Evolutionary conservation across 2,888 invertebrate genomes (phyloP).

Genomic region (Eupithecia subumbrata): DNA sequence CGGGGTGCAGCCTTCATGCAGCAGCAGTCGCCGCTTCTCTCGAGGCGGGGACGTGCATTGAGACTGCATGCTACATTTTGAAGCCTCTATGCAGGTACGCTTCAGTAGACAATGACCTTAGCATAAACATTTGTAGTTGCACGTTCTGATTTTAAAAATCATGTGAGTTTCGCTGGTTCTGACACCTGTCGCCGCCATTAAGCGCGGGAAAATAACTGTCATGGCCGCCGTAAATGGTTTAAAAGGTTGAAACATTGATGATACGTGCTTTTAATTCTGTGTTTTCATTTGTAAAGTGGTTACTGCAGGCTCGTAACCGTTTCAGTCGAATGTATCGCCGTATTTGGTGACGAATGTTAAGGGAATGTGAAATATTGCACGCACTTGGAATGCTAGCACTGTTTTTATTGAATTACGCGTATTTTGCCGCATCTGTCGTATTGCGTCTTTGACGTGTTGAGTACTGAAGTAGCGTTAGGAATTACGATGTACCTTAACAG

Average conservation of each 20-base stretch:
- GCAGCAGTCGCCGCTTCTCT: constrained; percentile 20
- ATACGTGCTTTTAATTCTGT: constrained; percentile 47
- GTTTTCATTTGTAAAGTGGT: constrained; percentile 52
- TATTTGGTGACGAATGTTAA: constrained; percentile 29
- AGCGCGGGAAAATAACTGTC: constrained; percentile 73
- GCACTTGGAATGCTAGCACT: constrained; percentile 6
- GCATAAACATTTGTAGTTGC: constrained; percentile 17
- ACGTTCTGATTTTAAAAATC: constrained; percentile 14
- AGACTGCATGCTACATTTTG: constrained; percentile 35
- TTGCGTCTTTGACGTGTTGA: constrained; percentile 17
- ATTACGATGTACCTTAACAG: constrained; percentile 7
- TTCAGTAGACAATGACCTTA: constrained; percentile 34
- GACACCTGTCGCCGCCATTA: constrained; percentile 78
- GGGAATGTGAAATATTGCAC: constrained; percentile 22
- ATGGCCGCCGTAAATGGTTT: constrained; percentile 71
- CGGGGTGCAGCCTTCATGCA: constrained; percentile 32
- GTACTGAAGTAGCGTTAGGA: constrained; percentile 1
- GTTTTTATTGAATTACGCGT: constrained; percentile 23
- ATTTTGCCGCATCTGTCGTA: constrained; percentile 21
- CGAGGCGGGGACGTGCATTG: constrained; percentile 26
- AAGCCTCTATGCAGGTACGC: constrained; percentile 35
- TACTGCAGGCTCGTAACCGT: constrained; percentile 47
- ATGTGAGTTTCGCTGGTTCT: constrained; percentile 47
- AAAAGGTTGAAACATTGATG: constrained; percentile 63
- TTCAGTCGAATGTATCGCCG: constrained; percentile 37